These are phyloP conservation scores for Alexandromys fortis DNA, from an alignment of 2,113 vertebrate species.

Conservation along the genomic window DNA sequence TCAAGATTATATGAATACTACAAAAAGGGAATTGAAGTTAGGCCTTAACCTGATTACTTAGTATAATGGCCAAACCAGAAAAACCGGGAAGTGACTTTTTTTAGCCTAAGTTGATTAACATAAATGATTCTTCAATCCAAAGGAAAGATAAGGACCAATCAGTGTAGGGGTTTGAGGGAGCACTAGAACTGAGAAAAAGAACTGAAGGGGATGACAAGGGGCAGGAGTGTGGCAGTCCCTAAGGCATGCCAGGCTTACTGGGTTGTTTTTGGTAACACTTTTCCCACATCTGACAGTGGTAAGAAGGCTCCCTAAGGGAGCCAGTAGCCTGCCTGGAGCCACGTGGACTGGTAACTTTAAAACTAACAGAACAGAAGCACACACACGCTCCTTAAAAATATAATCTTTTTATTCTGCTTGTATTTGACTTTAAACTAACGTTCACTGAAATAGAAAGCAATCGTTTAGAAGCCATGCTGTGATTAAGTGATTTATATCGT, in stretches of 20 bases:
- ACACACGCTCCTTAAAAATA: not conserved
- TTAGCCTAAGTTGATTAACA: not conserved
- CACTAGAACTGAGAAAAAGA: not conserved
- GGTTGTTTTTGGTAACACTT: not conserved
- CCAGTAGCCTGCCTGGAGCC: not conserved
- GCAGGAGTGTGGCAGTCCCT: not conserved
- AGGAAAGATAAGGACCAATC: constrained; percentile 5
- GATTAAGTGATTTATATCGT: constrained; percentile 15
- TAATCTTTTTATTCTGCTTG: not conserved
- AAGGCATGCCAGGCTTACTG: not conserved
- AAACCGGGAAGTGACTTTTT: constrained; percentile 41
- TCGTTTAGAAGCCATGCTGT: not conserved
- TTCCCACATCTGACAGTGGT: not conserved
- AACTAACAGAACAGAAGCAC: not conserved
- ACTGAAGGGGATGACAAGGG: not conserved
- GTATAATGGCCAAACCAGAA: constrained; percentile 18
- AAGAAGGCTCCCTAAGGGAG: not conserved
- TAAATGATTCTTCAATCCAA: constrained; percentile 28
- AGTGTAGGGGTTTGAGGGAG: not conserved
- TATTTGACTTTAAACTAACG: not conserved
- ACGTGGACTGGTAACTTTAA: not conserved
- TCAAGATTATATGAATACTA: constrained; percentile 51
- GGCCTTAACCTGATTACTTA: constrained; percentile 32
- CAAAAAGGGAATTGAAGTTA: constrained; percentile 42
- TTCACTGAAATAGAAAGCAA: not conserved